phyloP scores from a whole-genome alignment of 2,888 invertebrate genomes.

The Chymomyza fuscimana region DNA sequence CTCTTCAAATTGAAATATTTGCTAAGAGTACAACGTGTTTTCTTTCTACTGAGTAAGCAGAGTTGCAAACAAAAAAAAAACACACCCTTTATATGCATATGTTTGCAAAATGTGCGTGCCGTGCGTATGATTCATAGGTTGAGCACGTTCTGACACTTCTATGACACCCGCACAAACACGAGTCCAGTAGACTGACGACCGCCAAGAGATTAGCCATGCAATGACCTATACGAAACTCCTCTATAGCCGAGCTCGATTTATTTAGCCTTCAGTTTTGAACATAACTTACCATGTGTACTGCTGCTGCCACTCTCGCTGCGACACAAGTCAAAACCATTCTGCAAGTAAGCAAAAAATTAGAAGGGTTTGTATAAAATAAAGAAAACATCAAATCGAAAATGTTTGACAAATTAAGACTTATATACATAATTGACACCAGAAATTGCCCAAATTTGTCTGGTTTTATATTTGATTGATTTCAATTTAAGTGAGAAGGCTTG shows the following conservation, averaged over 20 bases:
- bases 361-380: background rate
- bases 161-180: background rate
- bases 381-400: constrained; percentile 10
- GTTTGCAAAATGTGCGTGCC: background rate
- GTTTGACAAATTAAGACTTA: no score
- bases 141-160: background rate
- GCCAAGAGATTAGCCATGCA: background rate
- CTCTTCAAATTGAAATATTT: no score
- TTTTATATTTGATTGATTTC: no score
- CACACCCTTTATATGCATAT: background rate
- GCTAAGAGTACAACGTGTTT: no score
- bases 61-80: background rate
- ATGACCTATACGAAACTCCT: background rate
- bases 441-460: no score
- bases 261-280: background rate
- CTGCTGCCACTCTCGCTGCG: constrained; percentile 60
- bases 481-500: no score
- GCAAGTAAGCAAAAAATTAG: constrained; percentile 36
- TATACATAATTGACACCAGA: no score
- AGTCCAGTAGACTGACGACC: background rate
- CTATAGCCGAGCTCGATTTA: background rate
- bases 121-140: background rate
- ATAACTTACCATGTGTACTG: constrained; percentile 58
- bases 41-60: no score
- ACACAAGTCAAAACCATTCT: constrained; percentile 84